Evolutionary conservation across 2,888 invertebrate species (phyloP), one percentile per base, ranked within the genome.

Genomic region (Leptarthrus brevirostris): DNA sequence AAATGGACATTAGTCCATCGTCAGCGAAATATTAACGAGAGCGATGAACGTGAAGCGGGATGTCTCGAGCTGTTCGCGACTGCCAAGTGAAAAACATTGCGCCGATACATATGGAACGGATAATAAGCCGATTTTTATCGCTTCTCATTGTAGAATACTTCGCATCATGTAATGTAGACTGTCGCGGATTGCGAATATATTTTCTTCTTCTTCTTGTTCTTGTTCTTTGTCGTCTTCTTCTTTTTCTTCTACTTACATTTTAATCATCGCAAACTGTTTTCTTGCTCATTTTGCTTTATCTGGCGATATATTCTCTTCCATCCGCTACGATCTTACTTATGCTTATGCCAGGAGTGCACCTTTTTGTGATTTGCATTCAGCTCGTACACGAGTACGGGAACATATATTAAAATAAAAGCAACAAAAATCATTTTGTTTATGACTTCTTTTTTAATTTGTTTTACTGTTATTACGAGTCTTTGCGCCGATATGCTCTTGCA

Each of bases 71-170:
- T 30, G 8, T 30, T 30, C 30, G 30, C 30, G 30, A 8, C 30
- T 56, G 56, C 56, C 56, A 56, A 56, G 56, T 56, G 56, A 14
- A 54, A 56, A 30, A 56, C 56, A 56, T 56, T 56, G 26, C 56
- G 56, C 8, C 56, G 56, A 56, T 56, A 26, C 56, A 56, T 56
- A 16, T 56, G 56, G 56, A 24, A 30, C 56, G 30, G 30, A 56
- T 56, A 56, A 56, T 56, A 14, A 56, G 56, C 26, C 56, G 56
- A 30, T 30, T 56, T 56, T 56, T 24, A 56, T 56, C 56, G 56
- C 26, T 10, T 16, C 56, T 24, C 34, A 10, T 16, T 30, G 30
- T 56, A 30, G 8, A 5, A 8, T 3, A 30, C 30, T 30, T 8
- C 30, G 3, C 30, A 3, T 30, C 30, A 8, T 8, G 30, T 30